Base-by-base conservation (phyloP, 1,140 invertebrate genomes). In the Ectropis grisescens region DNA sequence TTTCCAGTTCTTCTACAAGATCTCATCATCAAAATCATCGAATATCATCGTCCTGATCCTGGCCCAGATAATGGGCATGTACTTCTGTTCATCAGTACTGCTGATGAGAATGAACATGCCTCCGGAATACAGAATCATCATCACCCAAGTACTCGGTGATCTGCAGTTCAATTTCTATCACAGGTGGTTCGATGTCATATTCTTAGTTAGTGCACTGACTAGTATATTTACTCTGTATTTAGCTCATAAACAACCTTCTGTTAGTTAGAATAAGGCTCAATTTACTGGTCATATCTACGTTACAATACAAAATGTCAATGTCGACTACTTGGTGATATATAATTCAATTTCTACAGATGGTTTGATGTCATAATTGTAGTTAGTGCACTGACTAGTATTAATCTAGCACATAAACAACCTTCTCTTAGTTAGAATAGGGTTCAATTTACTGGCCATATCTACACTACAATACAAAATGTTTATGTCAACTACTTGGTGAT, bases 51-150 rank as follows among this genome's bases (percentile, higher is more conserved):
- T 99, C 2, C 76, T 99, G 13, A 91, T 97, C 44, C 83, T 99
- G 10, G 97, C 97, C 10, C 96, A 99, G 85, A 95, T 99, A 47
- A 99, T 99, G 98, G 98, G 98, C 9, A 99, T 99, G 98, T 99
- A 99, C 79, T 99, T 99, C 85, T 94, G 98, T 13, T 99, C 97
- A 1, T 98, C 95, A 11, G 97, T 99, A 0, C 84, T 99, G 9
- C 76, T 99, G 15, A 97, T 99, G 90, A 84, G 98, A 29, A 99
- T 99, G 98, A 99, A 99, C 76, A 98, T 99, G 96, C 98, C 98
- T 4, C 87, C 92, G 0, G 96, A 99, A 78, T 99, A 99, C 74
- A 86, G 97, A 13, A 91, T 91, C 24, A 99, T 99, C 41, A 98
- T 99, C 38, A 99, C 97, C 0, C 93, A 99, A 86, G 97, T 99